Percentiles rank a stretch among this genome's conserved stretches.
phyloP scores from a whole-genome alignment of 2,888 invertebrate species.

The Ichneumoninae sp. region DNA sequence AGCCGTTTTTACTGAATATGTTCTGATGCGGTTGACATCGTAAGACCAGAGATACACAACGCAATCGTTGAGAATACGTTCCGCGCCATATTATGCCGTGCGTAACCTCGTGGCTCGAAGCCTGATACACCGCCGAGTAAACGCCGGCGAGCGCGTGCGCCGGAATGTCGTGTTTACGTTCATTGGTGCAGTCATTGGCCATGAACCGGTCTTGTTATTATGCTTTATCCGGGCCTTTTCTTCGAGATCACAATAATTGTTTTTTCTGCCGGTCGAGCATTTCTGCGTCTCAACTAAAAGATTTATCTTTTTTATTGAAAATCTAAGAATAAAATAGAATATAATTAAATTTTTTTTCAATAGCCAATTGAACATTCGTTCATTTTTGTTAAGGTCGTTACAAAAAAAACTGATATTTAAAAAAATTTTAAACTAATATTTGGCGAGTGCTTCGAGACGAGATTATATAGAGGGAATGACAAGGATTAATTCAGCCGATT shows the following conservation, averaged over 20 bases:
- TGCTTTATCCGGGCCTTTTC: background rate
- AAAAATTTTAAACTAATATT: too few relatives aligned
- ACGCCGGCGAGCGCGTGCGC: conserved; percentile 40
- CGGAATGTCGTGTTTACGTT: background rate
- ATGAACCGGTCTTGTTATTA: background rate
- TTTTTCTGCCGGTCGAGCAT: background rate
- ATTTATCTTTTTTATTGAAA: too few relatives aligned
- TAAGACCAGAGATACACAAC: background rate
- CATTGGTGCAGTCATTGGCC: background rate
- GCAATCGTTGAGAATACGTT: conserved; percentile 2
- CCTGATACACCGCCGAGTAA: background rate
- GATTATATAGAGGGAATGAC: too few relatives aligned
- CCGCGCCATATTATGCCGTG: conserved; percentile 39
- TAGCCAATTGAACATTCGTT: too few relatives aligned
- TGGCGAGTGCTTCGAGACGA: too few relatives aligned
- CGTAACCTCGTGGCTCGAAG: conserved; percentile 58
- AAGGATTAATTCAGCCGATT: too few relatives aligned
- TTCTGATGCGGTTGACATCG: background rate
- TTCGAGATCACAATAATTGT: background rate
- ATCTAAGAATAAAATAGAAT: too few relatives aligned
- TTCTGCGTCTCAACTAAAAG: too few relatives aligned
- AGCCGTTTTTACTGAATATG: too few relatives aligned
- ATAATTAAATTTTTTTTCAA: too few relatives aligned
- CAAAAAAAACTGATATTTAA: too few relatives aligned
- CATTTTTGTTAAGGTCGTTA: too few relatives aligned